Base-by-base conservation (phyloP, 2,797 vertebrate species). In the Sylvia borin region DNA sequence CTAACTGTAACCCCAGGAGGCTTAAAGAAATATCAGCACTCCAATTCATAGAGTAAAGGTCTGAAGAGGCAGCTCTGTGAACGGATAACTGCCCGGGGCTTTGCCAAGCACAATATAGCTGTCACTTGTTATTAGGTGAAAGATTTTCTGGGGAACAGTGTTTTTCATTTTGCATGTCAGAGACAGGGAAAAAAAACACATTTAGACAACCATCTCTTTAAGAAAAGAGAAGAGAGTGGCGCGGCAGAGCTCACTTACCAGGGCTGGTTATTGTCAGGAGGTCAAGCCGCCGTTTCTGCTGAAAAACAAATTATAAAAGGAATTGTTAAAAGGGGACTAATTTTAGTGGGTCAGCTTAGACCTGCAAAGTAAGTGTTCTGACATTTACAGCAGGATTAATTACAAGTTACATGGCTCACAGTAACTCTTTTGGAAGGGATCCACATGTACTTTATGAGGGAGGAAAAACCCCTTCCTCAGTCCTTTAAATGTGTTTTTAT, bases 281-380 rank as follows among this genome's bases (percentile, higher is more conserved):
- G 96, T 99, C 99, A 74, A 99, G 98, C 70, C 97, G 98, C 47
- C 99, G 98, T 96, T 99, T 99, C 98, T 99, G 99, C 99, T 99
- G 98, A 50, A 98, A 98, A 97, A 96, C 92, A 98, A 97, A 97
- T 97, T 93, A 97, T 57, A 94, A 97, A 96, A 95, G 42, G 61
- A 94, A 92, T n/a, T 91, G 84, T 98, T 94, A 98, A 97, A 95
- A 90, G 78, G 65, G 48, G 66, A 89, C 94, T 93, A 89, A 79
- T 95, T 95, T 97, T 95, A 94, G 58, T 71, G 88, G 91, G 87
- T 95, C 88, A 97, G 65, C 60, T 93, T 75, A 88, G 90, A 95
- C 85, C 74, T 85, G 58, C 48, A 89, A 96, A 92, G 88, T 60
- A 68, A 87, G 76, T 76, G 67, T 81, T 94, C 65, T 92, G 93